Percentiles rank a stretch among this genome's conserved stretches.
These are phyloP conservation scores for Felis catus DNA, from an alignment of 2,113 vertebrate genomes.

Conservation along the genomic window F.catus_Fca126_mat1.0 CM031420.1:133315501-133316000, in stretches of 20 bases:
- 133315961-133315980: background rate
- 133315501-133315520: background rate
- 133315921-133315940: fast-evolving
- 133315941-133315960: background rate
- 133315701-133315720: background rate
- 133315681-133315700: background rate
- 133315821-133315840: background rate
- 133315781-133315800: fast-evolving
- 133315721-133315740: background rate
- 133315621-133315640: background rate
- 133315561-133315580: background rate
- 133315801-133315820: background rate
- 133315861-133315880: background rate
- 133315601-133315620: background rate
- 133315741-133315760: background rate
- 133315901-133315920: background rate
- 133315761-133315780: background rate
- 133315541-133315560: background rate
- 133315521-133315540: background rate
- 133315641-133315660: background rate
- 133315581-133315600: background rate
- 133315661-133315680: background rate
- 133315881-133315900: background rate
- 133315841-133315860: background rate
- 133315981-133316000: background rate